Evolutionary conservation across 2,888 invertebrate species (phyloP).

Genomic region (Oxystoma pomonae): DNA sequence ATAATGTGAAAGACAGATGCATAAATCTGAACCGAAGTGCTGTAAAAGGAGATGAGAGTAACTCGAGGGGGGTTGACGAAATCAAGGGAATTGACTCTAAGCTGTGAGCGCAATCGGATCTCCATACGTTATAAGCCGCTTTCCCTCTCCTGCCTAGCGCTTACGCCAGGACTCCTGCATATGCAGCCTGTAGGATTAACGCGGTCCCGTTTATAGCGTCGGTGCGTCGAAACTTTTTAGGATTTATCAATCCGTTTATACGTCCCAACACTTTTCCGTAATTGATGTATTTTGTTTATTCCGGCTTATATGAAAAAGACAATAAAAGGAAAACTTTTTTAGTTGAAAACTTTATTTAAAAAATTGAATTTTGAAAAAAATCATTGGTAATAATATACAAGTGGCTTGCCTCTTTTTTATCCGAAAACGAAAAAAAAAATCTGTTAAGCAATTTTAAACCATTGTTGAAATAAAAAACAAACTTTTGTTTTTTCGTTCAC

Average conservation of each 20-base stretch:
- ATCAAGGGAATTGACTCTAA: background rate
- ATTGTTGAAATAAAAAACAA: too few relatives aligned
- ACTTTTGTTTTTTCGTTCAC: too few relatives aligned
- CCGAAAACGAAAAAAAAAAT: too few relatives aligned
- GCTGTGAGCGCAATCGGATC: slow-evolving; percentile 44
- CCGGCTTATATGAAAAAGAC: background rate
- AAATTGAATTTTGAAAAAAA: too few relatives aligned
- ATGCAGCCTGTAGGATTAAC: background rate
- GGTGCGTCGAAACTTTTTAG: background rate
- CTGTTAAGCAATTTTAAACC: too few relatives aligned
- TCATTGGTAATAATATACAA: too few relatives aligned
- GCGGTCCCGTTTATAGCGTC: background rate
- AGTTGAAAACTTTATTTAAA: too few relatives aligned
- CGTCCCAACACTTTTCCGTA: background rate
- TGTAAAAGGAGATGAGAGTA: background rate
- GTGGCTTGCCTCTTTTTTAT: too few relatives aligned
- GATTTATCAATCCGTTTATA: background rate
- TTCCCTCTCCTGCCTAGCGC: slow-evolving; percentile 20
- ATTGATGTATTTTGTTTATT: background rate
- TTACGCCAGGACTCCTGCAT: background rate
- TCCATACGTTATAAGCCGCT: slow-evolving; percentile 41
- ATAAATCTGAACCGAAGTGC: background rate
- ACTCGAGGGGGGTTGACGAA: background rate
- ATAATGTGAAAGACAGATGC: background rate
- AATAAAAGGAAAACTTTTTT: background rate